phyloP scores from a whole-genome alignment of 2,113 vertebrate genomes.

The Irena cyanogastra region DNA sequence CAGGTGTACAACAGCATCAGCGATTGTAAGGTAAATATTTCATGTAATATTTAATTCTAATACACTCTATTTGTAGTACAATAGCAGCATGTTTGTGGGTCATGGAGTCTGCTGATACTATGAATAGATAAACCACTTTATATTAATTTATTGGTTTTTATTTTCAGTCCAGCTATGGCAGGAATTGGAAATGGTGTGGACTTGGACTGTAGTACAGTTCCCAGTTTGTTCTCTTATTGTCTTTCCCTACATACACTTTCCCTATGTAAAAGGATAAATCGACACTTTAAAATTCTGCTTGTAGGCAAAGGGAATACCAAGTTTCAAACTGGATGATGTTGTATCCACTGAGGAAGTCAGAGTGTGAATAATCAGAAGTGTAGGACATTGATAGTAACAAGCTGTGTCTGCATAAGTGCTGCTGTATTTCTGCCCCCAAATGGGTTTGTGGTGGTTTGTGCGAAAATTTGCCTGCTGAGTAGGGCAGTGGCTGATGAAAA shows the following conservation, averaged over 20 bases:
- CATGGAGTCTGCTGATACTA: neutral
- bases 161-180: neutral
- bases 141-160: neutral
- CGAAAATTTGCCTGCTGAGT: neutral
- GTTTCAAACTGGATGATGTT: neutral
- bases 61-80: neutral
- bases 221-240: neutral
- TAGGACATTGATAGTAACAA: neutral
- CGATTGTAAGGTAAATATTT: constrained; percentile 87
- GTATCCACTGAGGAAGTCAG: neutral
- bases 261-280: neutral
- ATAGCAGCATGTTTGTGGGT: neutral
- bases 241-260: neutral
- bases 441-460: neutral
- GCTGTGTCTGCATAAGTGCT: neutral
- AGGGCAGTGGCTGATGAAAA: neutral
- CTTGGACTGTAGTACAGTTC: neutral
- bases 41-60: neutral
- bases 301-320: neutral
- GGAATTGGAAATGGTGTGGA: neutral
- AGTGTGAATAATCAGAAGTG: neutral
- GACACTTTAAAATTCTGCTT: neutral
- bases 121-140: neutral
- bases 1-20: constrained; percentile 94
- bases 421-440: neutral